Conservation (phyloP, 2,113 vertebrate genomes). For the Saimiri boliviensis region DNA sequence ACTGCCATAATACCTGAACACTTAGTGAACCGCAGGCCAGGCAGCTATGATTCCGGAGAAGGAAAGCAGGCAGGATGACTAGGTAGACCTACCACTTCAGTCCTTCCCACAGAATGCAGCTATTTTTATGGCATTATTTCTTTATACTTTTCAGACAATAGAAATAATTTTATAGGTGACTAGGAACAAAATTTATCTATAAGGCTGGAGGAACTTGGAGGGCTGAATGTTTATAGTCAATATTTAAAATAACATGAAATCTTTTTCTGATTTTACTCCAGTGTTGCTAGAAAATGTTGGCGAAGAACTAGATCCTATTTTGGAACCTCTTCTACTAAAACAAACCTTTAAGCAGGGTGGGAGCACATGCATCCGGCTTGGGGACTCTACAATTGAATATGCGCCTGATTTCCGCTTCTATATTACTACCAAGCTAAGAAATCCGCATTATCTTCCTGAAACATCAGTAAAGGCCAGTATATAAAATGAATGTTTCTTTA, state of each 20-base stretch:
- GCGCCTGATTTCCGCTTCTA: conserved; percentile 92
- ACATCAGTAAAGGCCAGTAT: conserved; percentile 89
- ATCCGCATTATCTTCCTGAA: conserved; percentile 93
- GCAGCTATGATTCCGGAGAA: background rate
- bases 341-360: conserved; percentile 94
- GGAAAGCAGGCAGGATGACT: background rate
- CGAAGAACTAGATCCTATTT: conserved; percentile 93
- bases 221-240: background rate
- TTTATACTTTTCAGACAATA: background rate
- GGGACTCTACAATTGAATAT: conserved; percentile 90
- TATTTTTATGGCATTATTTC: background rate
- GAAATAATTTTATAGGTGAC: background rate
- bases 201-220: background rate
- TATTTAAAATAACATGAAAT: conserved; percentile 16
- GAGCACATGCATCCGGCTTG: conserved; percentile 89
- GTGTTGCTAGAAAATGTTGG: conserved; percentile 92
- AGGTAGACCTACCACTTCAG: background rate
- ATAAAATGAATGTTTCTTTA: background rate
- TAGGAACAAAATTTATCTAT: background rate
- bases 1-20: no score
- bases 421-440: conserved; percentile 93
- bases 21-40: background rate
- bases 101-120: background rate
- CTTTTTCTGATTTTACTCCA: conserved; percentile 71
- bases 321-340: conserved; percentile 92